These are phyloP conservation scores for Prochilodus magdalenae DNA, from an alignment of 2,113 vertebrate genomes.

Conservation along the genomic window DNA sequence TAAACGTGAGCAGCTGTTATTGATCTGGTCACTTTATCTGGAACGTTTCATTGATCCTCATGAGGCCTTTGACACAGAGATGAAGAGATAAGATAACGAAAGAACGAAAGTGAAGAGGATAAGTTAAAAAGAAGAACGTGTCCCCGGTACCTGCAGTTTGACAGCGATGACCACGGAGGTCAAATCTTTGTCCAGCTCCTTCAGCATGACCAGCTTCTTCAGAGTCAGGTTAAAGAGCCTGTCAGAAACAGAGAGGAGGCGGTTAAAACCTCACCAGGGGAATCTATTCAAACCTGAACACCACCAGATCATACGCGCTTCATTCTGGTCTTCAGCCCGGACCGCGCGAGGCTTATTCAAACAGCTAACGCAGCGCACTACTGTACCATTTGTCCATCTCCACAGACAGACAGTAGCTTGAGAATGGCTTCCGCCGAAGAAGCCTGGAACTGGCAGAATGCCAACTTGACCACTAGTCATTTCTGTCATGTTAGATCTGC, in stretches of 20 bases:
- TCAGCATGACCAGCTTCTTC: constrained; percentile 85
- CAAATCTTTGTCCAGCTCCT: constrained; percentile 91
- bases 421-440: too few relatives aligned
- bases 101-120: background rate
- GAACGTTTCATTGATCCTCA: background rate
- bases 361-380: too few relatives aligned
- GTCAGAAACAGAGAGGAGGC: constrained; percentile 22
- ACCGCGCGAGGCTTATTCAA: too few relatives aligned
- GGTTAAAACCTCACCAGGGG: background rate
- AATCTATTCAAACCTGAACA: background rate
- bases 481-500: too few relatives aligned
- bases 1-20: background rate
- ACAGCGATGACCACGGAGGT: constrained; percentile 92
- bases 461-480: too few relatives aligned
- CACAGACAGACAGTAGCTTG: too few relatives aligned
- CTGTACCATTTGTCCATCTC: too few relatives aligned
- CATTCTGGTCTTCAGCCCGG: too few relatives aligned
- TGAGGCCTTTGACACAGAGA: background rate
- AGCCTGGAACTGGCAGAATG: too few relatives aligned
- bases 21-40: background rate
- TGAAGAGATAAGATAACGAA: background rate
- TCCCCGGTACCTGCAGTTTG: constrained; percentile 84
- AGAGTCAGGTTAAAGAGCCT: constrained; percentile 91
- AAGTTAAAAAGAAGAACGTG: background rate
- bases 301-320: too few relatives aligned